Evolutionary conservation across 2,888 invertebrate species (phyloP).

Genomic region (Drosophila anomalata): DNA sequence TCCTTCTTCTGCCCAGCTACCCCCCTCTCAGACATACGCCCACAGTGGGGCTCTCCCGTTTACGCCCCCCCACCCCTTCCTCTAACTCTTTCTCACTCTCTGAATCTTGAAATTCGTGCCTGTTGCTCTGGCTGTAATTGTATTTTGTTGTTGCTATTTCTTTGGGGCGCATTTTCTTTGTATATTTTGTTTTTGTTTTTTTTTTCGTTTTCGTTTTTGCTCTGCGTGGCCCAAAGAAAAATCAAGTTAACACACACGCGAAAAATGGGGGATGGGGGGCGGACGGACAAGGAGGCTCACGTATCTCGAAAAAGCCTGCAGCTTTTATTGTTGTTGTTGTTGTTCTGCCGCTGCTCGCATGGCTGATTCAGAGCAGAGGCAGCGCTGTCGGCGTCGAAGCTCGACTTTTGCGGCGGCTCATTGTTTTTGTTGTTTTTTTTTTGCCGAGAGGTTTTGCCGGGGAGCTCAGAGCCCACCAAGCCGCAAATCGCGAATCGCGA

Average conservation of each 20-base stretch:
- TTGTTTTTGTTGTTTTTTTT: not conserved
- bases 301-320: conserved; percentile 61
- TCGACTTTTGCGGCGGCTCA: conserved; percentile 1
- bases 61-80: not conserved
- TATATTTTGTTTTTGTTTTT: conserved; percentile 49
- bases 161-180: conserved; percentile 74
- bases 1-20: not conserved
- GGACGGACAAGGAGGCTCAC: conserved; percentile 18
- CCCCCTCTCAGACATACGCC: conserved; percentile 4
- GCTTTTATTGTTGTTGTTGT: conserved; percentile 37
- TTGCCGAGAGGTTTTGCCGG: not conserved
- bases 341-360: conserved; percentile 59
- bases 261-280: conserved; percentile 31
- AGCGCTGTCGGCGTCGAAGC: conserved; percentile 53
- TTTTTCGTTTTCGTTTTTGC: conserved; percentile 20
- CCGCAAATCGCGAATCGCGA: conserved; percentile 65
- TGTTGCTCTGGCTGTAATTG: conserved; percentile 57
- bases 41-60: conserved; percentile 9
- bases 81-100: conserved; percentile 4
- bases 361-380: conserved; percentile 63
- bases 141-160: conserved; percentile 37
- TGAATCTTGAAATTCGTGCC: conserved; percentile 73
- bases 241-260: conserved; percentile 76
- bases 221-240: conserved; percentile 67
- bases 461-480: conserved; percentile 7